phyloP scores from a whole-genome alignment of 2,888 invertebrate species.

The Saturnia pavonia region DNA sequence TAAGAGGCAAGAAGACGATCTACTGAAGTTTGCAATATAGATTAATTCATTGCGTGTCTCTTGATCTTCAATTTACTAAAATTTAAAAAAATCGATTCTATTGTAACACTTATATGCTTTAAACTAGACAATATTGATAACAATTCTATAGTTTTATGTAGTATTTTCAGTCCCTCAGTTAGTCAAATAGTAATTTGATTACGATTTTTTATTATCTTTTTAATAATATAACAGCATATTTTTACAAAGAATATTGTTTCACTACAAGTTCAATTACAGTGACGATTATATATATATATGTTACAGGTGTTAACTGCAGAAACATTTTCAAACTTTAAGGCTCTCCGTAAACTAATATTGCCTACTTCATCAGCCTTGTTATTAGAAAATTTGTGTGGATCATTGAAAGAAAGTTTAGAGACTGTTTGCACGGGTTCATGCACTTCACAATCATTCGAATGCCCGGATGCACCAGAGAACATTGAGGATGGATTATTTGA shows the following conservation, averaged over 20 bases:
- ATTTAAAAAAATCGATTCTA: no score
- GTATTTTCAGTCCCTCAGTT: no score
- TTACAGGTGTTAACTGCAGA: slow-evolving; percentile 64
- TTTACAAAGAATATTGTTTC: not conserved
- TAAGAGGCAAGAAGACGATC: no score
- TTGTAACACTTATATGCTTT: no score
- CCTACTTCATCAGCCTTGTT: slow-evolving; percentile 50
- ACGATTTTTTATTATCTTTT: not conserved
- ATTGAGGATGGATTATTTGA: slow-evolving; percentile 53
- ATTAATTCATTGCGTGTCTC: no score
- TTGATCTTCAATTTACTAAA: no score
- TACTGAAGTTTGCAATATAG: no score
- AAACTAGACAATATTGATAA: no score
- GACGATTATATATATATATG: not conserved
- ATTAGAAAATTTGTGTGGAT: slow-evolving; percentile 57
- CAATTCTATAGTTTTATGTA: no score
- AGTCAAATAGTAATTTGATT: not conserved
- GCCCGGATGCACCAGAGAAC: slow-evolving; percentile 50
- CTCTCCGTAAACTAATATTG: slow-evolving; percentile 58
- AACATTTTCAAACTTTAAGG: slow-evolving; percentile 58
- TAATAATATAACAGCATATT: not conserved
- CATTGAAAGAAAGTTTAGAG: slow-evolving; percentile 53
- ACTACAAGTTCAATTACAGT: not conserved
- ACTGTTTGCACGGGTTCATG: slow-evolving; percentile 63
- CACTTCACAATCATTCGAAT: slow-evolving; percentile 46